These are phyloP conservation scores for Drymonia ruficornis DNA, from an alignment of 2,888 invertebrate genomes.

Conservation along the genomic window DNA sequence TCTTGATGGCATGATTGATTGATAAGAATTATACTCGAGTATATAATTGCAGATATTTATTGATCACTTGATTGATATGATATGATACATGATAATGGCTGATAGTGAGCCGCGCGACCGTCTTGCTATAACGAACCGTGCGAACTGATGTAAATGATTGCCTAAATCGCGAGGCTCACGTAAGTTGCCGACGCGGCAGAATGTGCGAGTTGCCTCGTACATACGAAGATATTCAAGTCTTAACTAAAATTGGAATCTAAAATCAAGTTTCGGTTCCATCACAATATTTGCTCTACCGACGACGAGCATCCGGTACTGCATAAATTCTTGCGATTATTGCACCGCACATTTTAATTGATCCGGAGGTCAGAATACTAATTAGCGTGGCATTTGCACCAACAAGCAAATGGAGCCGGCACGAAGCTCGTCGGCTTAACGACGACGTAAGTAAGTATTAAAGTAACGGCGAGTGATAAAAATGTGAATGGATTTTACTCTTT, in stretches of 20 bases:
- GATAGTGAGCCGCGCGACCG: too few relatives aligned
- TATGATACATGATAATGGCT: too few relatives aligned
- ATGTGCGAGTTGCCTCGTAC: too few relatives aligned
- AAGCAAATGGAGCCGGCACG: background rate
- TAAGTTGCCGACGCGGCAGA: too few relatives aligned
- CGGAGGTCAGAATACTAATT: slow-evolving; percentile 6
- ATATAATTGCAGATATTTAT: too few relatives aligned
- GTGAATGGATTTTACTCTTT: background rate
- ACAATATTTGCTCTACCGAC: background rate
- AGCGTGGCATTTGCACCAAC: background rate
- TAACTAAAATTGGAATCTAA: background rate
- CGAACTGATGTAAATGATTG: too few relatives aligned
- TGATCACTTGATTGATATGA: too few relatives aligned
- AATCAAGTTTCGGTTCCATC: background rate
- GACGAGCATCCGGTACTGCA: background rate
- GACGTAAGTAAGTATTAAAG: background rate
- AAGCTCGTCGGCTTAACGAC: background rate
- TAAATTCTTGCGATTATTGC: background rate
- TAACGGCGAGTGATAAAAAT: slow-evolving; percentile 3
- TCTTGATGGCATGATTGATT: too few relatives aligned
- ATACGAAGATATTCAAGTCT: too few relatives aligned
- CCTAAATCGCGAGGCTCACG: too few relatives aligned
- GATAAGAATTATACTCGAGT: too few relatives aligned
- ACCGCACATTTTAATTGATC: slow-evolving; percentile 1
- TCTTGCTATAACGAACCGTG: too few relatives aligned